These are phyloP conservation scores for Pelodytes ibericus DNA, from an alignment of 2,797 vertebrate genomes.

Conservation along the genomic window DNA sequence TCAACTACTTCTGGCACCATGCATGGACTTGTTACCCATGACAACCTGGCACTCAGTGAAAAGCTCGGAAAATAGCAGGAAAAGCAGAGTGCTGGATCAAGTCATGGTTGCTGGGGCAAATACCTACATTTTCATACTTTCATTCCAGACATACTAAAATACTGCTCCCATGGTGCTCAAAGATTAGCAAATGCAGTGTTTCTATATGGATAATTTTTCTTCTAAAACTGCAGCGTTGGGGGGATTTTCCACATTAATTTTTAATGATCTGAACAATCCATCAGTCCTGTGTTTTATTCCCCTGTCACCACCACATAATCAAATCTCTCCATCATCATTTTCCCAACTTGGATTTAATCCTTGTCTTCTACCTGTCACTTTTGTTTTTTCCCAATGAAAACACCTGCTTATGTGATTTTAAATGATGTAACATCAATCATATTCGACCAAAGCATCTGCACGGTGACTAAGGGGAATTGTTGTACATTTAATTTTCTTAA, in stretches of 20 bases:
- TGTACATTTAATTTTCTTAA: slow-evolving; percentile 18
- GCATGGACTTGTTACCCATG: too few species aligned
- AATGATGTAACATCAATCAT: slow-evolving; percentile 46
- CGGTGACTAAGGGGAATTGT: slow-evolving; percentile 31
- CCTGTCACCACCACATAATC: not conserved
- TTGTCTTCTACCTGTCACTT: slow-evolving; percentile 6
- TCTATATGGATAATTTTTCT: too few species aligned
- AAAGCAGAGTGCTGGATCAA: too few species aligned
- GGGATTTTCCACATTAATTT: not conserved
- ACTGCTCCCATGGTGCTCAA: too few species aligned
- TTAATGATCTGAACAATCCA: not conserved
- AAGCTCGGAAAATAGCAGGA: too few species aligned
- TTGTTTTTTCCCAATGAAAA: slow-evolving; percentile 6
- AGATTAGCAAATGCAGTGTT: too few species aligned
- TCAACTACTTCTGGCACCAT: too few species aligned
- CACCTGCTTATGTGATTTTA: slow-evolving; percentile 42
- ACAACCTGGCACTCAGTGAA: too few species aligned
- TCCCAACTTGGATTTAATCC: slow-evolving; percentile 11
- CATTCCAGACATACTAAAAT: too few species aligned
- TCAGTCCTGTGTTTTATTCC: not conserved
- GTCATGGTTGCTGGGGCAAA: too few species aligned
- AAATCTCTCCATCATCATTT: not conserved
- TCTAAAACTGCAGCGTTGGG: not conserved
- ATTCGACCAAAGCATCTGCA: slow-evolving; percentile 33
- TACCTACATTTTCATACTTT: too few species aligned